These are phyloP conservation scores for Sphaerophoria rueppellii DNA, from an alignment of 2,888 invertebrate species.

Conservation along the genomic window DNA sequence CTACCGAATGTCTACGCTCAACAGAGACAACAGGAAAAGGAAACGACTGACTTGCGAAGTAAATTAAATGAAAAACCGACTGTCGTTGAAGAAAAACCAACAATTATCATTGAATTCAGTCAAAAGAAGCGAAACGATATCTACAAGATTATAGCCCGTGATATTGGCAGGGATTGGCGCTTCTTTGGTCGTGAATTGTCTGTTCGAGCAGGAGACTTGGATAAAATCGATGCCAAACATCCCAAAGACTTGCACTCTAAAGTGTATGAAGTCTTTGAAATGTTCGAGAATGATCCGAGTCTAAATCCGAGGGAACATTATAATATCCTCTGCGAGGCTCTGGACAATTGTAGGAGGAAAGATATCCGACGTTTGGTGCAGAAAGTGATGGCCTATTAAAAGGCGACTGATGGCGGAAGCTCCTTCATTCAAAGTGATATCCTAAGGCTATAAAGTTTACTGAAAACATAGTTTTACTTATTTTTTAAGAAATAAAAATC, in stretches of 20 bases:
- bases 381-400: constrained; percentile 75
- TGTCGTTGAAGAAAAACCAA: not conserved
- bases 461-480: not conserved
- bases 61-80: not conserved
- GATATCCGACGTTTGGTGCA: constrained; percentile 77
- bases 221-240: constrained; percentile 77
- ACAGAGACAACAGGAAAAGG: constrained; percentile 37
- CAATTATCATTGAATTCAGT: constrained; percentile 65
- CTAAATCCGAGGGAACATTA: constrained; percentile 75
- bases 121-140: constrained; percentile 77
- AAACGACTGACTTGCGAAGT: not conserved
- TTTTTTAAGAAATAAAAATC: not conserved
- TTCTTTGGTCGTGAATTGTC: constrained; percentile 78
- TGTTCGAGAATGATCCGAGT: constrained; percentile 79
- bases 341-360: constrained; percentile 76
- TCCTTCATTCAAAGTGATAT: constrained; percentile 1
- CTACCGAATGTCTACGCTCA: constrained; percentile 36
- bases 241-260: constrained; percentile 77
- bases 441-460: not conserved
- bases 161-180: constrained; percentile 80
- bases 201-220: constrained; percentile 79
- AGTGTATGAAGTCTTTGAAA: constrained; percentile 77
- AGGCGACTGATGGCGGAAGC: not conserved
- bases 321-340: constrained; percentile 75
- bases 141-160: constrained; percentile 77